Base-by-base conservation (phyloP, 2,113 vertebrate genomes). In the Triplophysa siluroides region DNA sequence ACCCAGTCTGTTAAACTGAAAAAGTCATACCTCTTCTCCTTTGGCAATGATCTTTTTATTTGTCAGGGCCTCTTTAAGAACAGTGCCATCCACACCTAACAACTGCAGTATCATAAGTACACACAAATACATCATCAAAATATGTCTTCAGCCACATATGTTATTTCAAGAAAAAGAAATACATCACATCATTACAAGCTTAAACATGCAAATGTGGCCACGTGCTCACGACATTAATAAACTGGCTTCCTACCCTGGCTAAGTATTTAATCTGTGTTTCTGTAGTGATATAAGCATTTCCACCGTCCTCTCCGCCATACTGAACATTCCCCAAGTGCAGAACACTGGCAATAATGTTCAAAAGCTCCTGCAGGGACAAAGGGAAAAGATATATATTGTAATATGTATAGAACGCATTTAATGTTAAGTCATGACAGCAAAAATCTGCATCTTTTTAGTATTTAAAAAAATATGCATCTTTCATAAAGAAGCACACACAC, bases 31-130 rank as follows among this genome's bases (percentile, higher is more conserved):
- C 96, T 99, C 96, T 81, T 99, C 98, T 26, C 96, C 98, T 88
- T 99, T 99, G 78, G 97, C 98, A 47, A 93, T 98, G 86, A 99
- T 98, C 92, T 97, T 99, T 92, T 95, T 97, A 91, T 99, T 96
- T 24, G 89, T 98, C 85, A 99, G 85, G 0, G 96, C 94, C 84
- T 99, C 96, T 70, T 94, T 95, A 73, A 99, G 90, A 11, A 91
- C 91, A 0, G 88, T 14, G 18, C 91, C 92, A 14, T 97, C 96
- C 64, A 99, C 96, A 1, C 94, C 94, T 26, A 98, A 92, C 82
- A 99, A 93, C 98, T 99, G 92, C 72, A 90, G 77, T 65, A 87
- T 47, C 65, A 89, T 60, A 83, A 84, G 58, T 41, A 43, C 9
- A 58, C n/a, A 58, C 33, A 12, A 0, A 58, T 50, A 8, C 64